These are phyloP conservation scores for Micoletzkya japonica DNA, from an alignment of 2,888 invertebrate genomes.

Conservation along the genomic window DNA sequence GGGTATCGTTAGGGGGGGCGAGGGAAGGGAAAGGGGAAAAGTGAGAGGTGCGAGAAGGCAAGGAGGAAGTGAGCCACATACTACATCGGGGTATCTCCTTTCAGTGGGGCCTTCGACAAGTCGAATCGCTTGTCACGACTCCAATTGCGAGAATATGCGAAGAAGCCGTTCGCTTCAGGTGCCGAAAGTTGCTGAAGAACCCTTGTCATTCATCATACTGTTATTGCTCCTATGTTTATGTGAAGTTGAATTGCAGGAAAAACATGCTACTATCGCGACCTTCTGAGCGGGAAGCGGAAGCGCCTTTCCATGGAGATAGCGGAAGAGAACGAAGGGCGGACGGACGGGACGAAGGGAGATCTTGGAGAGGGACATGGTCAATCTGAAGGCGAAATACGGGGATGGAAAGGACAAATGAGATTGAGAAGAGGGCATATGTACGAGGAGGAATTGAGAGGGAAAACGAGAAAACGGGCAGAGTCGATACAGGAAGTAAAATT, in stretches of 20 bases:
- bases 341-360: conserved; percentile 21
- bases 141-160: conserved; percentile 38
- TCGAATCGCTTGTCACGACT: conserved; percentile 38
- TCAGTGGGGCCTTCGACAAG: conserved; percentile 34
- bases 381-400: too few relatives aligned
- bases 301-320: neutral
- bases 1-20: too few relatives aligned
- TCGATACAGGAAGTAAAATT: neutral
- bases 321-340: neutral
- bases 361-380: conserved; percentile 23
- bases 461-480: neutral
- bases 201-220: too few relatives aligned
- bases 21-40: too few relatives aligned
- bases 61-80: conserved; percentile 17
- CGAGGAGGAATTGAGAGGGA: neutral
- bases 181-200: conserved; percentile 20
- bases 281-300: conserved; percentile 1
- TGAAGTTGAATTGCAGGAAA: too few relatives aligned
- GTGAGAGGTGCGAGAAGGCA: too few relatives aligned
- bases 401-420: neutral
- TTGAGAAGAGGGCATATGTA: neutral
- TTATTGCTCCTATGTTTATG: too few relatives aligned
- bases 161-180: conserved; percentile 30
- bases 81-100: conserved; percentile 42
- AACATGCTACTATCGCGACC: too few relatives aligned